Conservation (phyloP, 92 coral and sea anemone species). For the Palythoa grandiflora region DNA sequence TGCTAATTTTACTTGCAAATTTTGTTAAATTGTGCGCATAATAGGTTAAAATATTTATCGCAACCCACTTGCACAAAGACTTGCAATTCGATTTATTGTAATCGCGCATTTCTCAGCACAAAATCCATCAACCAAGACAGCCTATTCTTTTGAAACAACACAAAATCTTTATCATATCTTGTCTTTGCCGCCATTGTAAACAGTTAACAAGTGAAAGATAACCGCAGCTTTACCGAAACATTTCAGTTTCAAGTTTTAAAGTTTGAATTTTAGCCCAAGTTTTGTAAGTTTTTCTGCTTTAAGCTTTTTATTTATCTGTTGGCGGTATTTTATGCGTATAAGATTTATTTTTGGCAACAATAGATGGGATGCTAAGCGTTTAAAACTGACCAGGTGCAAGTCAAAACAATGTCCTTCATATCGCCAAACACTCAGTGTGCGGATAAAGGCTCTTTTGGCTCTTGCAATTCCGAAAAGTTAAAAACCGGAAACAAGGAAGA, state of each 20-base stretch:
- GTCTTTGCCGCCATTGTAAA: not conserved
- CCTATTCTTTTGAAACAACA: not conserved
- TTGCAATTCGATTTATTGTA: not conserved
- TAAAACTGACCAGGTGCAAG: conserved; percentile 8
- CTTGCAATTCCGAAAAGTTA: not conserved
- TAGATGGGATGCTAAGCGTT: conserved; percentile 29
- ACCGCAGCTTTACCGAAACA: too few relatives aligned
- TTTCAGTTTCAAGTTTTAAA: too few relatives aligned
- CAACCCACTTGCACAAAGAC: not conserved
- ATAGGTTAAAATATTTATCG: not conserved
- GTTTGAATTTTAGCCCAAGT: too few relatives aligned
- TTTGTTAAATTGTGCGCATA: not conserved
- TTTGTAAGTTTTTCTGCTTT: too few relatives aligned
- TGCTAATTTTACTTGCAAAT: conserved; percentile 18
- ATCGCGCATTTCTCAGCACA: not conserved
- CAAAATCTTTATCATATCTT: not conserved
- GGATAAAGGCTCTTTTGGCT: not conserved
- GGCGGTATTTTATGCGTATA: too few relatives aligned
- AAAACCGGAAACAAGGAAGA: not conserved
- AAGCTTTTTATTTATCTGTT: not conserved
- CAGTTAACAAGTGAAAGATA: too few relatives aligned
- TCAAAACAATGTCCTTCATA: conserved; percentile 43
- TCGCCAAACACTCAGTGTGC: conserved; percentile 5
- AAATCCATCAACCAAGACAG: not conserved
- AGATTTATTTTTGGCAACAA: conserved; percentile 25